phyloP scores from a whole-genome alignment of 2,888 invertebrate species.

The Koerneria pararmatus region DNA sequence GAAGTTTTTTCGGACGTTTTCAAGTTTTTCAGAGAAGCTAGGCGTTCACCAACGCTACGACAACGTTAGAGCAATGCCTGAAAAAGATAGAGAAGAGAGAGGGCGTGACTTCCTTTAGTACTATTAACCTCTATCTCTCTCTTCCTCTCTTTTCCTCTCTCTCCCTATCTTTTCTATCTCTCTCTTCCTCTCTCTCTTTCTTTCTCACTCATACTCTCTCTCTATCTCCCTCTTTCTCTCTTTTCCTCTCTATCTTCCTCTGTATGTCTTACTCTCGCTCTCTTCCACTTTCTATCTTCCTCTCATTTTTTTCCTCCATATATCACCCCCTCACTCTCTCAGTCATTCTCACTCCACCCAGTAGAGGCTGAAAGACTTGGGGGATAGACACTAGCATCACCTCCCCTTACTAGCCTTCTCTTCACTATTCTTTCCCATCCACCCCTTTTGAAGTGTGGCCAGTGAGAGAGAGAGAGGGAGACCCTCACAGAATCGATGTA shows the following conservation, averaged over 20 bases:
- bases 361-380: background rate
- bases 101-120: too few relatives aligned
- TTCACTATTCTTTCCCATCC: background rate
- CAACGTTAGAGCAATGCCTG: too few relatives aligned
- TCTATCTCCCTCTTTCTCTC: conserved; percentile 16
- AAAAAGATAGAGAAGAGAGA: too few relatives aligned
- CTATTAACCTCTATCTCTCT: conserved; percentile 2
- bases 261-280: conserved; percentile 10
- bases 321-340: conserved; percentile 6
- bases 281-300: conserved; percentile 1
- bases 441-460: background rate
- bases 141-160: conserved; percentile 6
- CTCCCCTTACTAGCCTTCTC: background rate
- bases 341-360: background rate
- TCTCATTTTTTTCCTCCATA: background rate
- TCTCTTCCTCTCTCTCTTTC: conserved; percentile 1
- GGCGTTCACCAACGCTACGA: too few relatives aligned
- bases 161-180: background rate
- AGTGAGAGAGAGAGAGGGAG: too few relatives aligned
- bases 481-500: too few relatives aligned
- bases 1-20: too few relatives aligned
- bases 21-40: too few relatives aligned
- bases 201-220: conserved; percentile 6
- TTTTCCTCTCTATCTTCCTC: background rate
- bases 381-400: background rate